Evolutionary conservation across 2,797 vertebrate species (phyloP).

Genomic region (Microhierax caerulescens): DNA sequence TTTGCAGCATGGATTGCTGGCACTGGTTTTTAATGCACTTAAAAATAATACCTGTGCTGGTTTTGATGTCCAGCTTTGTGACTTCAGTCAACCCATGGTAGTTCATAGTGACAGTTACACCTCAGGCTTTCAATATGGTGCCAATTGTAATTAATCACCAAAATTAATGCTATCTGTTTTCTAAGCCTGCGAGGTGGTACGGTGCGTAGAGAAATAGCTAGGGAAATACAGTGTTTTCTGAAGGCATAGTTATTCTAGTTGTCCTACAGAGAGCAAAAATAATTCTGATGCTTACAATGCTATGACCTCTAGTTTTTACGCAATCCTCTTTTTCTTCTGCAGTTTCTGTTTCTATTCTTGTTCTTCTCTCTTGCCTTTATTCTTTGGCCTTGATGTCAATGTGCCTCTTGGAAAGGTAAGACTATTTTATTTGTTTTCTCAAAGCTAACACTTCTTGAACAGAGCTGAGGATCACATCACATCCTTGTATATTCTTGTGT

Average conservation of each 20-base stretch:
- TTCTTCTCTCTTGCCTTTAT: slow-evolving; percentile 99
- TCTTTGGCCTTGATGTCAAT: slow-evolving; percentile 99
- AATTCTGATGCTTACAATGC: neutral
- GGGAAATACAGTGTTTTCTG: neutral
- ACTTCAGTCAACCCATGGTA: neutral
- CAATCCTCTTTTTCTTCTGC: slow-evolving; percentile 77
- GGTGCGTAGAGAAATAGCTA: neutral
- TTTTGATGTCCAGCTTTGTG: neutral
- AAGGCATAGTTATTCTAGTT: neutral
- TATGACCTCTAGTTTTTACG: slow-evolving; percentile 36
- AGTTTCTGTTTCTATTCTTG: slow-evolving; percentile 99
- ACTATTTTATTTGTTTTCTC: slow-evolving; percentile 48
- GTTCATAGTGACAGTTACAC: neutral
- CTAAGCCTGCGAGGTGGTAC: neutral
- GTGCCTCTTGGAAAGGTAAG: slow-evolving; percentile 91
- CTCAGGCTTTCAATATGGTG: neutral
- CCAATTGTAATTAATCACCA: neutral
- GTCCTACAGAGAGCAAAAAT: neutral
- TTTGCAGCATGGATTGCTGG: neutral
- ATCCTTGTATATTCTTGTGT: neutral
- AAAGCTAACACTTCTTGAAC: neutral
- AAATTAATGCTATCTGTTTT: neutral
- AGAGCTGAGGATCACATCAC: neutral
- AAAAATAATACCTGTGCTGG: neutral
- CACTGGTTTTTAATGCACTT: neutral